phyloP scores from a whole-genome alignment of 2,888 invertebrate genomes.

The Halictus ligatus region DNA sequence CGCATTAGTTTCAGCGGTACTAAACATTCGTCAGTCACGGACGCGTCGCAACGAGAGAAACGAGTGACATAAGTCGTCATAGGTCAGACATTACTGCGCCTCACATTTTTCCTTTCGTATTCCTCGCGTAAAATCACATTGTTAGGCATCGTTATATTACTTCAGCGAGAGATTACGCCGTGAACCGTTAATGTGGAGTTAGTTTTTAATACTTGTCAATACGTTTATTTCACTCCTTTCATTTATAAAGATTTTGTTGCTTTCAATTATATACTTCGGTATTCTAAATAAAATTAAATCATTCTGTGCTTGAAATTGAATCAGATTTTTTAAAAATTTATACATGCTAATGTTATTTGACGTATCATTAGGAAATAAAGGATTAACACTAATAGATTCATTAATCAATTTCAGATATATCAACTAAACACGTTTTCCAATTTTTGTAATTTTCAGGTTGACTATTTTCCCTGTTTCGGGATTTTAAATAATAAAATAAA shows the following conservation, averaged over 20 bases:
- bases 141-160: not conserved
- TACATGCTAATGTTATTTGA: no score
- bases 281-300: no score
- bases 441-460: no score
- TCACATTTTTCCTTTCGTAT: not conserved
- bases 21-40: not conserved
- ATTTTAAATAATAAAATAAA: no score
- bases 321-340: no score
- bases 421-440: no score
- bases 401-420: no score
- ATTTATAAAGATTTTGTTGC: not conserved
- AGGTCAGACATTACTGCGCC: not conserved
- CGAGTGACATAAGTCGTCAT: slow-evolving; percentile 16
- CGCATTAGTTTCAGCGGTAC: not conserved
- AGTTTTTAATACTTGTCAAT: not conserved
- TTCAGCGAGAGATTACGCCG: not conserved
- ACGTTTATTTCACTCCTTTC: not conserved
- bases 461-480: no score
- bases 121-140: not conserved
- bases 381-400: no score
- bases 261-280: no score
- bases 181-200: not conserved
- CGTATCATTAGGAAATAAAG: no score
- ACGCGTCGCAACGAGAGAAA: not conserved
- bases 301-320: no score